Percentiles rank a stretch among this genome's conserved stretches.
phyloP scores from a whole-genome alignment of 2,113 vertebrate genomes.

The Sitta europaea region DNA sequence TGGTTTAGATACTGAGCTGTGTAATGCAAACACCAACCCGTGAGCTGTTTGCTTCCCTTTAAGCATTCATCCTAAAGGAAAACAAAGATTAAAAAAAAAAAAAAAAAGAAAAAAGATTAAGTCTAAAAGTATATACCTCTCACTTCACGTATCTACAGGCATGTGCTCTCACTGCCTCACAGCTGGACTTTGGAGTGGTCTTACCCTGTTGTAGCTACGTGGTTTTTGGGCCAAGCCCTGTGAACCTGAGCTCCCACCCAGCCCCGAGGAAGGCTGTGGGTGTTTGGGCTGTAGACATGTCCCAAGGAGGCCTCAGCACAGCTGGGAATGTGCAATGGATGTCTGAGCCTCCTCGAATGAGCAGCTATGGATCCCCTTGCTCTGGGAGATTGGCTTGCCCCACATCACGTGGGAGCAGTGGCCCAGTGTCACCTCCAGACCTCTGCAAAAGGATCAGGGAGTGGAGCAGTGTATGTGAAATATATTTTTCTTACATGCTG shows the following conservation, averaged over 20 bases:
- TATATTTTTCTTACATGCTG: not conserved
- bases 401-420: not conserved
- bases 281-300: not conserved
- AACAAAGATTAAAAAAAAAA: not conserved
- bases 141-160: not conserved
- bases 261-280: too few relatives aligned
- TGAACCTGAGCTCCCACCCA: not conserved
- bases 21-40: not conserved
- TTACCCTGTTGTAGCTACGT: rapidly evolving
- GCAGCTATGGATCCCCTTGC: not conserved
- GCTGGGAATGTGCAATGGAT: not conserved
- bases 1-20: not conserved
- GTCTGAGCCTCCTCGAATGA: not conserved
- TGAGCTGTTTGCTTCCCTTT: not conserved
- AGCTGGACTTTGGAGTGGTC: not conserved
- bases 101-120: not conserved
- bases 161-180: not conserved
- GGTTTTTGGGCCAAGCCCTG: not conserved
- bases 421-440: not conserved
- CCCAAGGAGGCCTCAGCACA: not conserved
- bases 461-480: not conserved
- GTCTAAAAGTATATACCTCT: not conserved
- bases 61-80: not conserved
- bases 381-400: not conserved
- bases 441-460: not conserved